Base-by-base conservation (phyloP, 2,888 invertebrate species). In the Daptonema setosum region DNA sequence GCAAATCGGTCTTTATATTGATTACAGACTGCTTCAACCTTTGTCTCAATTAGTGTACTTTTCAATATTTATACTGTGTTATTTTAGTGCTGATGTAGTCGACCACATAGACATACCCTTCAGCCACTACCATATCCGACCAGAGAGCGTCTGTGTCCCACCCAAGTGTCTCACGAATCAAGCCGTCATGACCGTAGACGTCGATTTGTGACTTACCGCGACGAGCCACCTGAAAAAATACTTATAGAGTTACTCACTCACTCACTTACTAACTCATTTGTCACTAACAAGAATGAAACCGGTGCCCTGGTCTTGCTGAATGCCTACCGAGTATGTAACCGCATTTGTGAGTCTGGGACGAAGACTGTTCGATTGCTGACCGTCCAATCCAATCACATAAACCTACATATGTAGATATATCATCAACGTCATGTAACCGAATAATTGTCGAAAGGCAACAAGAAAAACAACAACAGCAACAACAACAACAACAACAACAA, bases 61-160 rank as follows among this genome's bases (percentile, higher is more conserved):
- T n/a, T n/a, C n/a, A n/a, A n/a, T n/a, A n/a, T n/a, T n/a, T n/a
- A n/a, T n/a, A n/a, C n/a, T n/a, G n/a, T n/a, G n/a, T n/a, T n/a
- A n/a, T n/a, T n/a, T n/a, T 54, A 20, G 58, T 43, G 28, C 47
- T 53, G 25, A 59, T 57, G 45, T 59, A 59, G 47, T 59, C 59
- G 28, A 59, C 52, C 22, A 52, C 52, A 41, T 58, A 59, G 20
- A 55, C 22, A 35, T 56, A 43, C 8, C 54, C 54, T 14, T 52
- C 53, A n/a, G 52, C 57, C 22, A 54, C 54, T 2, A 24, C 52
- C 24, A 59, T 28, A 28, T 59, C 59, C 25, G 59, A 59, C 59
- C 59, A 59, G 1, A 59, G 53, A 2, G 57, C 28, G 41, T 59
- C 54, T 20, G 26, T 20, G 29, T 8, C 26, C 2, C 43, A 35